Base-by-base conservation (phyloP, 2,797 vertebrate species). In the Pseudochromis fuscus region DNA sequence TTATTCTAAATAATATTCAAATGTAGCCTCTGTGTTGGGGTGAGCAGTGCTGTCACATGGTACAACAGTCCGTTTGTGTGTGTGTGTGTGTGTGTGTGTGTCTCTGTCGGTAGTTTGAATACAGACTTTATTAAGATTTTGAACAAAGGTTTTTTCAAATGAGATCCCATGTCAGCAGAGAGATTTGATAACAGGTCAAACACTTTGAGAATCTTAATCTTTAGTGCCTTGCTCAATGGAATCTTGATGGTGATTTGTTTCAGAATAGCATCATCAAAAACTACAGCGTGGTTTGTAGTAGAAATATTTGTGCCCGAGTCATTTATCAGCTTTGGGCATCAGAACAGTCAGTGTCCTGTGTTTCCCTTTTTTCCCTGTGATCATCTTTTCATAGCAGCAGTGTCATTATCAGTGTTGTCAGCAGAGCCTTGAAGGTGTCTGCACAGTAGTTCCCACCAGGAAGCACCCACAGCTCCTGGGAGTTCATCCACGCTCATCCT, bases 331-430 rank as follows among this genome's bases (percentile, higher is more conserved):
- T 53, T 9, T 31, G 24, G 33, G 46, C 83, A 77, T 76, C n/a
- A n/a, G 77, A 82, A 88, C 81, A 83, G 63, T 75, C 62, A n/a
- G n/a, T n/a, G n/a, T n/a, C n/a, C n/a, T n/a, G n/a, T n/a, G n/a
- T n/a, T n/a, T n/a, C n/a, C n/a, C n/a, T n/a, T n/a, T n/a, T n/a
- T n/a, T 68, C 67, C 58, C 51, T 38, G 67, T 27, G 51, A 83
- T 60, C 28, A 45, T 72, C 24, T 31, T 61, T 60, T 58, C 40
- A 77, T 56, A 19, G 51, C 56, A 44, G 30, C 55, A 57, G 72
- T 71, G 75, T 67, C 63, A 19, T 66, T 70, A 82, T 72, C 75
- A 60, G 35, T 67, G 24, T 66, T 79, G 81, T 77, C 74, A 68
- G 62, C 48, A 24, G 23, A 67, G 52, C 33, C 58, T 31, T 37